Percentiles rank a stretch among this genome's conserved stretches.
These are phyloP conservation scores for Apis florea DNA, from an alignment of 1,140 invertebrate genomes.

Conservation along the genomic window DNA sequence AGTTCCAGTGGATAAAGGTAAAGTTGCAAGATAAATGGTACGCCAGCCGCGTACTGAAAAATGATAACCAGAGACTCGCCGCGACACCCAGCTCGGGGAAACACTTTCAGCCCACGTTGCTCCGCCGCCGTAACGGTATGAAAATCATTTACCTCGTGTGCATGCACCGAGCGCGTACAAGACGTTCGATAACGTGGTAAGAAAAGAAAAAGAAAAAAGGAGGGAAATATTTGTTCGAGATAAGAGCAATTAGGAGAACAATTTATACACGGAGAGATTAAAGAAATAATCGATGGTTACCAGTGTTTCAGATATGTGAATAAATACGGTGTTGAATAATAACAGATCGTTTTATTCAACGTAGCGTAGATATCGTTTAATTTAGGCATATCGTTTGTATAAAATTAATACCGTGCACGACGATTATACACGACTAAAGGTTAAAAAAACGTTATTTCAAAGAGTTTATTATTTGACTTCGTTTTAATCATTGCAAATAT, in stretches of 20 bases:
- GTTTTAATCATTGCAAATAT: background rate
- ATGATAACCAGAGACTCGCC: slow-evolving; percentile 45
- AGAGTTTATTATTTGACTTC: background rate
- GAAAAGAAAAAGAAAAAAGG: background rate
- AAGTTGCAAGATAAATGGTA: slow-evolving; percentile 51
- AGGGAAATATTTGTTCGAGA: background rate
- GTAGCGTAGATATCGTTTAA: too few species aligned
- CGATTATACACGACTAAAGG: too few species aligned
- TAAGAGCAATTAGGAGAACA: too few species aligned
- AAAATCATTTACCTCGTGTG: slow-evolving; percentile 60
- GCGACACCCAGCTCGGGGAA: slow-evolving; percentile 31
- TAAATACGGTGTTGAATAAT: background rate
- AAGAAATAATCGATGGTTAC: background rate
- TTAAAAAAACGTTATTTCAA: background rate
- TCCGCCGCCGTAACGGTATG: slow-evolving; percentile 44
- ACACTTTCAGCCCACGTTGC: slow-evolving; percentile 5
- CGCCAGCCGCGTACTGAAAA: slow-evolving; percentile 22
- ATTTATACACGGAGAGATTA: background rate
- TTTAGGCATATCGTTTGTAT: too few species aligned
- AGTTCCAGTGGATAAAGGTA: slow-evolving; percentile 51
- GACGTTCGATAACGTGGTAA: background rate
- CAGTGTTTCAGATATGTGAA: background rate
- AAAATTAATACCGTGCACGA: too few species aligned
- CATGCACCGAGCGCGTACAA: slow-evolving; percentile 17
- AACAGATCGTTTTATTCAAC: background rate